These are phyloP conservation scores for Acanthornis magna DNA, from an alignment of 2,797 vertebrate genomes.

Conservation along the genomic window DNA sequence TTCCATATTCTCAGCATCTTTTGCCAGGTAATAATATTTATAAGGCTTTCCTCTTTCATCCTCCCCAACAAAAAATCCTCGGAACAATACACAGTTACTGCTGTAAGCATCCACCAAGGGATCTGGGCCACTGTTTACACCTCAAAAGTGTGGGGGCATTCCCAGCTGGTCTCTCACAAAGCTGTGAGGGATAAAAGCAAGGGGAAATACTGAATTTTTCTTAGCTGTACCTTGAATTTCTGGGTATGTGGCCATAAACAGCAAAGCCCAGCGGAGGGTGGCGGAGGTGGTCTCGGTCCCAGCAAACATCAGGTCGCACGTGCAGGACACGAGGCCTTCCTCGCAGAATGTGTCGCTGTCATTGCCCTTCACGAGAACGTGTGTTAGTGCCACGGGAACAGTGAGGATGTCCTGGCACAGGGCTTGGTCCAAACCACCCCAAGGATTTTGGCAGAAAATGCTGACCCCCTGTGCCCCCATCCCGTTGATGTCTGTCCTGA, in stretches of 20 bases:
- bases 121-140: not conserved
- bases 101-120: not conserved
- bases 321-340: constrained; percentile 74
- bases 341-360: constrained; percentile 73
- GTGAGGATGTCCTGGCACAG: not conserved
- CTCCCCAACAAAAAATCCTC: not conserved
- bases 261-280: constrained; percentile 84
- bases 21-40: no score
- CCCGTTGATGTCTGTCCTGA: no score
- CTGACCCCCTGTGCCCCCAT: not conserved
- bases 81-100: rapidly evolving
- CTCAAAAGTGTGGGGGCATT: no score
- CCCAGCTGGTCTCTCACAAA: not conserved
- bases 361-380: not conserved
- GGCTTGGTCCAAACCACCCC: no score
- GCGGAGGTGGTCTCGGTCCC: constrained; percentile 87
- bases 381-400: not conserved
- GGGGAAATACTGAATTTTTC: rapidly evolving
- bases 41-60: no score
- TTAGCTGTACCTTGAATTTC: constrained; percentile 79
- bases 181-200: not conserved
- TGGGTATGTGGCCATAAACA: constrained; percentile 80
- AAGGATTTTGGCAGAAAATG: not conserved
- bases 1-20: no score
- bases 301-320: constrained; percentile 84